These are phyloP conservation scores for Catocala nupta DNA, from an alignment of 2,888 invertebrate species.

Conservation along the genomic window DNA sequence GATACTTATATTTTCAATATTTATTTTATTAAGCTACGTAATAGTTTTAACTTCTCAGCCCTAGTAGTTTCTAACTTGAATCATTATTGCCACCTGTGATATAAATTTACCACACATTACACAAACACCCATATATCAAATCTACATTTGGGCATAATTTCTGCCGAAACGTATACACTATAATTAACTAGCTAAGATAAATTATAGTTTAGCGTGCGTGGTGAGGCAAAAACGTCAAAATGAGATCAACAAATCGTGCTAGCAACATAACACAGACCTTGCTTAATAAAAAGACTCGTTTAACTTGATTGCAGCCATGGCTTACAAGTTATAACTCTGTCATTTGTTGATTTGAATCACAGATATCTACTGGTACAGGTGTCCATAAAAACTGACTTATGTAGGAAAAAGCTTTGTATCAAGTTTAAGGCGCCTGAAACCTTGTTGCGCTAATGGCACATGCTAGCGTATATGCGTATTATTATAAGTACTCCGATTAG, in stretches of 20 bases:
- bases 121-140: slow-evolving; percentile 24
- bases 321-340: slow-evolving; percentile 22
- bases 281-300: slow-evolving; percentile 35
- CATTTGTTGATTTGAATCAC: slow-evolving; percentile 45
- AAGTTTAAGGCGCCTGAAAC: slow-evolving; percentile 13
- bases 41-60: too few species aligned
- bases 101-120: slow-evolving; percentile 30
- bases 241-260: slow-evolving; percentile 40
- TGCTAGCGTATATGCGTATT: too few species aligned
- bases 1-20: too few species aligned
- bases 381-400: slow-evolving; percentile 32
- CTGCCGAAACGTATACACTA: slow-evolving; percentile 32
- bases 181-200: slow-evolving; percentile 40
- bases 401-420: slow-evolving; percentile 17
- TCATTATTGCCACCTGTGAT: not conserved
- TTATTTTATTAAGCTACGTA: too few species aligned
- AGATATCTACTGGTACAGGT: slow-evolving; percentile 33
- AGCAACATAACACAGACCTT: slow-evolving; percentile 41
- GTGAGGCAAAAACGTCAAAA: slow-evolving; percentile 34
- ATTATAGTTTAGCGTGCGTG: slow-evolving; percentile 41
- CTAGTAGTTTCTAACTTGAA: too few species aligned
- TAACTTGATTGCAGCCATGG: slow-evolving; percentile 44
- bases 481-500: too few species aligned
- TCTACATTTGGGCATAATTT: slow-evolving; percentile 18
- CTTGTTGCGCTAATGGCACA: too few species aligned